phyloP scores from a whole-genome alignment of 2,113 vertebrate species.

The Lonchura striata region DNA sequence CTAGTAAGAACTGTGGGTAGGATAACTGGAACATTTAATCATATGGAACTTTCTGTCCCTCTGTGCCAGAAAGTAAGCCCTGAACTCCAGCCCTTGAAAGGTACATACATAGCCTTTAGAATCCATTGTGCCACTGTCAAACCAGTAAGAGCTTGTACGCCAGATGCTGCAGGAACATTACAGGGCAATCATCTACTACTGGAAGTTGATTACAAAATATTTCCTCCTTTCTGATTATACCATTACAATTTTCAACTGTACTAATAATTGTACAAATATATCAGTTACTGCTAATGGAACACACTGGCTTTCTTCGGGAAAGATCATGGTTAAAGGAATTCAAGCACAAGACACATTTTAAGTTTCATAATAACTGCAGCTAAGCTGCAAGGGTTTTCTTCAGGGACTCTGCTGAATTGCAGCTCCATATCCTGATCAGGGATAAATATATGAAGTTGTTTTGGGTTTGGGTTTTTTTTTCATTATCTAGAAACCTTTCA shows the following conservation, averaged over 20 bases:
- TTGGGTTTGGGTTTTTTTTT: not conserved
- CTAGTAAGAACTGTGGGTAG: not conserved
- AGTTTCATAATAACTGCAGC: not conserved
- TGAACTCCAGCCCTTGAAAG: not conserved
- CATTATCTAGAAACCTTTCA: not conserved
- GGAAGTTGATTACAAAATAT: not conserved
- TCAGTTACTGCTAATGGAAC: not conserved
- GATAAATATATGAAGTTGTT: not conserved
- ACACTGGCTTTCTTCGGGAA: not conserved
- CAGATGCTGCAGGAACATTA: not conserved
- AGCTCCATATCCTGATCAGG: not conserved
- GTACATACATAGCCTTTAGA: accelerated
- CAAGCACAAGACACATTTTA: not conserved
- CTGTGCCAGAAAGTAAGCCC: not conserved
- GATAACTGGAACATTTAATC: not conserved
- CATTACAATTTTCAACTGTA: not conserved
- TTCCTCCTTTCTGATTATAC: not conserved
- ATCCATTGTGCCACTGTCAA: not conserved
- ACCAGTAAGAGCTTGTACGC: not conserved
- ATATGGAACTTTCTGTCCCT: not conserved
- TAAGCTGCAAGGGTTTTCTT: not conserved
- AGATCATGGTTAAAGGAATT: not conserved
- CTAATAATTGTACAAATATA: not conserved
- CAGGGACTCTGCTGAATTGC: not conserved
- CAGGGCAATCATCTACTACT: not conserved